phyloP scores from a whole-genome alignment of 2,797 vertebrate genomes.

The Glossophaga mutica region DNA sequence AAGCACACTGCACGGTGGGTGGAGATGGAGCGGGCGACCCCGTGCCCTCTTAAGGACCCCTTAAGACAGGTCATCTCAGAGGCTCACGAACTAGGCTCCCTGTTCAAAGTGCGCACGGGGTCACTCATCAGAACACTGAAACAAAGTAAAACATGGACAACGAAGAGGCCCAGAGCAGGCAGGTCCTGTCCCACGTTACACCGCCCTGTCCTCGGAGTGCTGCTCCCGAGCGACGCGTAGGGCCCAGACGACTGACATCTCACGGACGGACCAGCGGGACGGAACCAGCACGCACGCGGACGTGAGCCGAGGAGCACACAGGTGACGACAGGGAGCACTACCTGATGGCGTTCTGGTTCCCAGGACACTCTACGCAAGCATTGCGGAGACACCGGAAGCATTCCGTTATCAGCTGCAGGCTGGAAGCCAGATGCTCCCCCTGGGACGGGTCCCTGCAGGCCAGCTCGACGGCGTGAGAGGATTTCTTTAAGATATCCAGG shows the following conservation, averaged over 20 bases:
- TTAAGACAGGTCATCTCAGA: not conserved
- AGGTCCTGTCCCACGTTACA: accelerated
- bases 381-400: constrained; percentile 95
- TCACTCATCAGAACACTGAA: not conserved
- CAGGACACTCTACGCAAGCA: constrained; percentile 89
- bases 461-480: constrained; percentile 80
- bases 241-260: not conserved
- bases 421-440: constrained; percentile 68
- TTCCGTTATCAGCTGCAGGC: constrained; percentile 87
- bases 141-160: not conserved
- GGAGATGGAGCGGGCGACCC: not conserved
- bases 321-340: constrained; percentile 55
- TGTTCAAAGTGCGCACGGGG: not conserved
- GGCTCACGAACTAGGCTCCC: not conserved
- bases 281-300: not conserved
- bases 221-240: not conserved
- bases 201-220: accelerated
- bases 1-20: not conserved
- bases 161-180: not conserved
- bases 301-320: accelerated
- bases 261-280: accelerated
- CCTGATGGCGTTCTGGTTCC: constrained; percentile 91
- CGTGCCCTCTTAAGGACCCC: not conserved
- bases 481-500: constrained; percentile 81
- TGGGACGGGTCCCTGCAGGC: constrained; percentile 59